Conservation (phyloP, 1,140 invertebrate genomes). For the Conus ventricosus region DNA sequence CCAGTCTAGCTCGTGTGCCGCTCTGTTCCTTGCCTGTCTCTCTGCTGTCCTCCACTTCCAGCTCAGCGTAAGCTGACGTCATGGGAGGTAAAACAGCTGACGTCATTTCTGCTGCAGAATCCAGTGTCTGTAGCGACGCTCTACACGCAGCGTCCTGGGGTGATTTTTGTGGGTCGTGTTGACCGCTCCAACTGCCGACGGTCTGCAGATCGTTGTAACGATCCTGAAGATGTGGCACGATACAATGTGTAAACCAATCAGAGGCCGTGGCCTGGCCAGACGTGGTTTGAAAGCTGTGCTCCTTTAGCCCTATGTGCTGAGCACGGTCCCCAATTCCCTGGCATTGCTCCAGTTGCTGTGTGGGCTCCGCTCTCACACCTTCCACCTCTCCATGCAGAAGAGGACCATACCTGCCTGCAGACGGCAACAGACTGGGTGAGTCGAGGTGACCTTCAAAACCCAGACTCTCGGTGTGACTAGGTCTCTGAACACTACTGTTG, state of each 20-base stretch:
- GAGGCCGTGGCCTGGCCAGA: background rate
- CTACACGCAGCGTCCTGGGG: background rate
- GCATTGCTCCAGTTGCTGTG: background rate
- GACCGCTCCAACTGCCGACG: no score
- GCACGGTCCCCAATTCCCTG: background rate
- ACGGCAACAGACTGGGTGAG: background rate
- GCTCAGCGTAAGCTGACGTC: background rate
- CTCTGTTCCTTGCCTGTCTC: background rate
- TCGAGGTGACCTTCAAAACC: background rate
- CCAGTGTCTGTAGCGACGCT: background rate
- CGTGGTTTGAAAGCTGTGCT: background rate
- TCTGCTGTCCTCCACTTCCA: background rate
- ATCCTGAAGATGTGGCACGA: background rate
- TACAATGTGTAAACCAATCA: background rate
- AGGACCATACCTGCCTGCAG: background rate
- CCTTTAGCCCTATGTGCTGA: background rate
- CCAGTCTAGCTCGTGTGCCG: background rate
- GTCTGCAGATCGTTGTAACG: background rate
- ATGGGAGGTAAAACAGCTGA: background rate
- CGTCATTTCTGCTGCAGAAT: background rate
- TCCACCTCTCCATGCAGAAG: background rate
- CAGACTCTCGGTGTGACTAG: constrained; percentile 1
- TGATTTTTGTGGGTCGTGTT: background rate
- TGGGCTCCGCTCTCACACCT: background rate
- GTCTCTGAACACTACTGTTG: background rate